Conservation (phyloP, 1,140 invertebrate species). For the Cryptotermes secundus region DNA sequence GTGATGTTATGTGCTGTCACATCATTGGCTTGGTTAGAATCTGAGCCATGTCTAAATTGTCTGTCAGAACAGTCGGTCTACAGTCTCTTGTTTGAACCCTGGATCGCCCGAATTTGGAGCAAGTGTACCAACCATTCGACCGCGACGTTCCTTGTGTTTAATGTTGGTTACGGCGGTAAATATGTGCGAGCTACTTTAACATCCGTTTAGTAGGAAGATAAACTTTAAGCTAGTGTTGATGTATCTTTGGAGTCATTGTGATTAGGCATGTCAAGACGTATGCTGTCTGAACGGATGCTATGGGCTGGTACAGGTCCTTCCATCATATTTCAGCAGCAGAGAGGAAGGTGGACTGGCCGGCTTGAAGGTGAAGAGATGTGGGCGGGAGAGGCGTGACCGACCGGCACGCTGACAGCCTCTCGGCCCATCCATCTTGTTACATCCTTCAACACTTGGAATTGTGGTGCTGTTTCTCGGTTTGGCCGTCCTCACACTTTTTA, state of each 20-base stretch:
- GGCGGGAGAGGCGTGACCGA: slow-evolving; percentile 13
- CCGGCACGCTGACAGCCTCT: neutral
- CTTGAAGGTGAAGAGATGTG: slow-evolving; percentile 4
- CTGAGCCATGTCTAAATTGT: too few relatives aligned
- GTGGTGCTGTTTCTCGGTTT: neutral
- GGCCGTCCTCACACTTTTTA: neutral
- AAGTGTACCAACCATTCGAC: too few relatives aligned
- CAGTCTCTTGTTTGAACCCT: too few relatives aligned
- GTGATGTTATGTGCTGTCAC: too few relatives aligned
- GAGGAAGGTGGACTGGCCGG: neutral
- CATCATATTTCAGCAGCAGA: neutral
- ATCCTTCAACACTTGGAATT: neutral
- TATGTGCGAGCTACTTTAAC: too few relatives aligned
- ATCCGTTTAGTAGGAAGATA: too few relatives aligned
- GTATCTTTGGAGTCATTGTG: neutral
- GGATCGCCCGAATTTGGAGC: too few relatives aligned
- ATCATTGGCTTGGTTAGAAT: too few relatives aligned
- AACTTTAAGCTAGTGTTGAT: too few relatives aligned
- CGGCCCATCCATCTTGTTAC: neutral
- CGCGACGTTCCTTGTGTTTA: too few relatives aligned
- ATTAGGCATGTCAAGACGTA: neutral
- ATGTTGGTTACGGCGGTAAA: too few relatives aligned
- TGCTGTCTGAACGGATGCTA: neutral
- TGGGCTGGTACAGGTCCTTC: neutral
- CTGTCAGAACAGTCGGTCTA: too few relatives aligned